Conservation (phyloP, 2,797 vertebrate species). For the Sitta carolinensis region DNA sequence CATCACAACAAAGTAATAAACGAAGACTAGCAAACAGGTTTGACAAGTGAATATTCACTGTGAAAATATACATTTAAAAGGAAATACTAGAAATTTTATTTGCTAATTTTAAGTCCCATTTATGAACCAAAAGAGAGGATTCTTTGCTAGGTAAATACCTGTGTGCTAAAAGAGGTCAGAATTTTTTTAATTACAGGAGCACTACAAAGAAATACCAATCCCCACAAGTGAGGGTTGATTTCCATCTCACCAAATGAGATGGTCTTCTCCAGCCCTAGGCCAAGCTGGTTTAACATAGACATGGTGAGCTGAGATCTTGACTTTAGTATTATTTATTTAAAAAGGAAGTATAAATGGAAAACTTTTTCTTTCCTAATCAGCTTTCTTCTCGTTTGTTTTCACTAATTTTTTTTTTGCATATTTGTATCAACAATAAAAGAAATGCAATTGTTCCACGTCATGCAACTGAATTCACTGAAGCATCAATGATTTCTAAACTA, state of each 20-base stretch:
- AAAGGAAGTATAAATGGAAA: background rate
- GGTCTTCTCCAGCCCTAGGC: background rate
- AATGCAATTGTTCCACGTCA: background rate
- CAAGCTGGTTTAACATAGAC: background rate
- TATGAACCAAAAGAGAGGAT: background rate
- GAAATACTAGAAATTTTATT: background rate
- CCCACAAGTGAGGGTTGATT: background rate
- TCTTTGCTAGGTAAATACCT: background rate
- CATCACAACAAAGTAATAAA: slow-evolving; percentile 24
- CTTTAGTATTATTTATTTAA: background rate
- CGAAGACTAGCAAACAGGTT: slow-evolving; percentile 23
- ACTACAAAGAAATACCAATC: background rate
- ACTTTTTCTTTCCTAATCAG: background rate
- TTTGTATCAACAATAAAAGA: background rate
- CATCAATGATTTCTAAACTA: background rate
- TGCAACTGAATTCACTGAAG: background rate
- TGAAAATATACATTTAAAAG: background rate
- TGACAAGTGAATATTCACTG: background rate
- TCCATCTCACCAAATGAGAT: background rate
- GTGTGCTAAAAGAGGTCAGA: background rate
- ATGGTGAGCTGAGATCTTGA: background rate
- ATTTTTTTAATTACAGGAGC: background rate
- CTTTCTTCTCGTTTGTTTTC: background rate
- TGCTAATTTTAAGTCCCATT: slow-evolving; percentile 48
- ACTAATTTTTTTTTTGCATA: background rate